A percentile compares a stretch with the other conserved stretches of the same genome.
phyloP scores from a whole-genome alignment of 2,797 vertebrate genomes.

The Eutrigla gurnardus region DNA sequence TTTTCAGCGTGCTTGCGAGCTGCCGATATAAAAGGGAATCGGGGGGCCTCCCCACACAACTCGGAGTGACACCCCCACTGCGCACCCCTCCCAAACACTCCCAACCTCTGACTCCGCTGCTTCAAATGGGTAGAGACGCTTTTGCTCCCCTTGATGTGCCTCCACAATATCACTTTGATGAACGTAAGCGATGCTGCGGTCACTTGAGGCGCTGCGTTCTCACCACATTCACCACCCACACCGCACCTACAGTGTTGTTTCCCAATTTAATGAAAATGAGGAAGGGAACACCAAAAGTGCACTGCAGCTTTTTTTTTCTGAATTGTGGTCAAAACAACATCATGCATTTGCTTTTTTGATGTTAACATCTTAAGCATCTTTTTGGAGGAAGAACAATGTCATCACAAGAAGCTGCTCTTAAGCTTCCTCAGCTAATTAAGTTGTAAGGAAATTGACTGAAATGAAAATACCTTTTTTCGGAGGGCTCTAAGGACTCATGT shows the following conservation, averaged over 20 bases:
- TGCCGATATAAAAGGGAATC: conserved; percentile 68
- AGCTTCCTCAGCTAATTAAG: background rate
- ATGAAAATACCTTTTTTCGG: background rate
- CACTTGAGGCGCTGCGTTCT: conserved; percentile 28
- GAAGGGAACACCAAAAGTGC: background rate
- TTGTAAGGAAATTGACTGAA: background rate
- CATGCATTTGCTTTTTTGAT: background rate
- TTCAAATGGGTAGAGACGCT: conserved; percentile 64
- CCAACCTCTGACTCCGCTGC: conserved; percentile 57
- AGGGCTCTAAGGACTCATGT: background rate
- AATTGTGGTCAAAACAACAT: conserved; percentile 3
- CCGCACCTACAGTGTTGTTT: conserved; percentile 10
- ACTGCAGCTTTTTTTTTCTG: background rate
- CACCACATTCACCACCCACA: conserved; percentile 11
- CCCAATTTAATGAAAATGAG: background rate
- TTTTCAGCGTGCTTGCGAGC: conserved; percentile 51
- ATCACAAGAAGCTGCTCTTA: background rate
- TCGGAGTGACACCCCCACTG: conserved; percentile 60
- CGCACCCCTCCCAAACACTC: conserved; percentile 61
- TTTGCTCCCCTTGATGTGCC: conserved; percentile 60
- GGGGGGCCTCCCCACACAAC: conserved; percentile 60
- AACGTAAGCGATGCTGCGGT: conserved; percentile 55
- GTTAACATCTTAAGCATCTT: background rate
- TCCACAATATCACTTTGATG: conserved; percentile 63
- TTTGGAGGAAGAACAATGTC: background rate